These are phyloP conservation scores for Pituophis catenifer DNA, from an alignment of 2,113 vertebrate genomes.

Conservation along the genomic window DNA sequence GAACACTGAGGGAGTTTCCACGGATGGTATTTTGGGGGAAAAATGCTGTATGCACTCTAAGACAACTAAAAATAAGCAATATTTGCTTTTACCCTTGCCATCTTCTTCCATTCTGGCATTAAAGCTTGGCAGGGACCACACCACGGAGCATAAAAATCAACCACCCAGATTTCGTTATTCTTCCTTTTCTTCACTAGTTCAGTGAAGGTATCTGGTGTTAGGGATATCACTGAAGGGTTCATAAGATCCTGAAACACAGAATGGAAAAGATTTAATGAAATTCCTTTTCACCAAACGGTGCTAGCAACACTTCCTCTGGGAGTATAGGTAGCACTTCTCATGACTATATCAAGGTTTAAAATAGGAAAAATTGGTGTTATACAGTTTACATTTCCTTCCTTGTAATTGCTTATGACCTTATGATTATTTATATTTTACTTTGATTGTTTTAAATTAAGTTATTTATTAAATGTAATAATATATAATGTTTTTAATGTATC, in stretches of 20 bases:
- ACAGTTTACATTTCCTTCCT: background rate
- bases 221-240: constrained; percentile 82
- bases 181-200: constrained; percentile 78
- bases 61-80: background rate
- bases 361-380: background rate
- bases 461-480: background rate
- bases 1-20: background rate
- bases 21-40: background rate
- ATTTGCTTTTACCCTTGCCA: constrained; percentile 85
- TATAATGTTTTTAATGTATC: background rate
- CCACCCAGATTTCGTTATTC: constrained; percentile 82
- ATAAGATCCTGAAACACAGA: constrained; percentile 82
- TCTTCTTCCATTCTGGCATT: constrained; percentile 95
- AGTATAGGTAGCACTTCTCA: background rate
- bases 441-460: background rate
- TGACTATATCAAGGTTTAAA: background rate
- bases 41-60: background rate
- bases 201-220: constrained; percentile 83
- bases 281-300: background rate
- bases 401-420: background rate
- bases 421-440: background rate
- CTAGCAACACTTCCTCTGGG: background rate
- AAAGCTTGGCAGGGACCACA: constrained; percentile 94
- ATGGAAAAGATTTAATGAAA: background rate
- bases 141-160: constrained; percentile 97